Evolutionary conservation across 1,140 invertebrate genomes (phyloP).

Genomic region (Lepidurus arcticus): DNA sequence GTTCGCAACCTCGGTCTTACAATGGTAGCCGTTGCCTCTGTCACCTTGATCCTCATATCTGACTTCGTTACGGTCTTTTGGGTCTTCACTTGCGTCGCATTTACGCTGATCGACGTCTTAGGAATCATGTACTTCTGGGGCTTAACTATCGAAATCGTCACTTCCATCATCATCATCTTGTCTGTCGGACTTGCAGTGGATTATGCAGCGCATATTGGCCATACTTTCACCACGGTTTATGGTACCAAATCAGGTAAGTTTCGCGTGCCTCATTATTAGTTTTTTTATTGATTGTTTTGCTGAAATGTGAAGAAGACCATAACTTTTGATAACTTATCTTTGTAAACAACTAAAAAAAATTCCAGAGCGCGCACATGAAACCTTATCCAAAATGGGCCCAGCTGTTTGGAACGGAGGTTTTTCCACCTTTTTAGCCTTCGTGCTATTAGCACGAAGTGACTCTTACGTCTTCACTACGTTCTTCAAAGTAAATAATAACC

Average conservation of each 20-base stretch:
- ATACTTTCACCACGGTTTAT: constrained; percentile 49
- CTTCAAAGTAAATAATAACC: constrained; percentile 46
- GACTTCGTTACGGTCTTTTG: constrained; percentile 50
- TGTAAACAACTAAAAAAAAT: constrained; percentile 23
- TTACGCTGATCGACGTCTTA: constrained; percentile 53
- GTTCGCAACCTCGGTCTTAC: constrained; percentile 52
- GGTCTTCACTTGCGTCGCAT: constrained; percentile 50
- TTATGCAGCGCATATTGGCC: constrained; percentile 54
- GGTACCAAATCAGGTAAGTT: constrained; percentile 47
- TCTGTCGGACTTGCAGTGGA: constrained; percentile 53
- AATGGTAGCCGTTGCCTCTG: constrained; percentile 48
- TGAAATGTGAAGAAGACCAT: neutral
- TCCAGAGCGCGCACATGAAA: constrained; percentile 45
- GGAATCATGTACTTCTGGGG: constrained; percentile 54
- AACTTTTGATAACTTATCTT: neutral
- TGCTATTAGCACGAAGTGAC: constrained; percentile 47
- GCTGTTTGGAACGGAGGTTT: constrained; percentile 52
- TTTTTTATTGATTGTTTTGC: neutral
- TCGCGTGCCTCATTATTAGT: neutral
- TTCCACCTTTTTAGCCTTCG: constrained; percentile 52
- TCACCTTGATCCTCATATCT: constrained; percentile 52
- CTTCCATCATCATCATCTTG: constrained; percentile 52
- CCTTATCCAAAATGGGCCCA: constrained; percentile 47
- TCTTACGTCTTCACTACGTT: constrained; percentile 50
- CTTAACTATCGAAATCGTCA: constrained; percentile 53